phyloP scores from a whole-genome alignment of 2,797 vertebrate species.

The Acanthiza pusilla region DNA sequence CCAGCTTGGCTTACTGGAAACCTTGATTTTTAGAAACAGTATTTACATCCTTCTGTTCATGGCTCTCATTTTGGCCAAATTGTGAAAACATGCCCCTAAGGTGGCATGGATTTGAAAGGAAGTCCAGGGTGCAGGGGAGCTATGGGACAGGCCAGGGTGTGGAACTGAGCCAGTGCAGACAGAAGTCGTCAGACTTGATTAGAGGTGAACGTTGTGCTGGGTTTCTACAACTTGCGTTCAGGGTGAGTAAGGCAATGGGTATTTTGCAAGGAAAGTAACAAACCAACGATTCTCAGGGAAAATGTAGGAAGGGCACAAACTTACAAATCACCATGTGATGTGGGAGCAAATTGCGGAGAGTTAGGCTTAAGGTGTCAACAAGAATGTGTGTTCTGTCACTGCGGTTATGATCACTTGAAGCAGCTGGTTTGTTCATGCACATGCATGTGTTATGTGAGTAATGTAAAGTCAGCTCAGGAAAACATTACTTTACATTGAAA shows the following conservation, averaged over 20 bases:
- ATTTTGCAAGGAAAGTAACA: slow-evolving; percentile 23
- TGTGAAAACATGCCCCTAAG: background rate
- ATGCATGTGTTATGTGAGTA: slow-evolving; percentile 59
- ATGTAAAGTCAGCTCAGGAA: slow-evolving; percentile 60
- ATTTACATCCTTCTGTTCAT: background rate
- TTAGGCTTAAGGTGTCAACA: slow-evolving; percentile 23
- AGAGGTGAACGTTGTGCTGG: background rate
- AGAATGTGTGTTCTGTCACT: background rate
- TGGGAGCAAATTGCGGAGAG: slow-evolving; percentile 21
- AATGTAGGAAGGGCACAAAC: slow-evolving; percentile 45
- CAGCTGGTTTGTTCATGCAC: slow-evolving; percentile 70
- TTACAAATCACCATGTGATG: background rate
- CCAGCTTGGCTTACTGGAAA: background rate
- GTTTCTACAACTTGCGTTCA: background rate
- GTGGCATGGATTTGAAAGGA: background rate
- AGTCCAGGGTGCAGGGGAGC: background rate
- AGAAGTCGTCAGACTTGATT: background rate
- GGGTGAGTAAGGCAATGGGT: slow-evolving; percentile 46
- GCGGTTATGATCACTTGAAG: slow-evolving; percentile 11
- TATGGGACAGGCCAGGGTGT: background rate
- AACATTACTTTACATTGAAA: slow-evolving; percentile 64
- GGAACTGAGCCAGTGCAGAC: background rate
- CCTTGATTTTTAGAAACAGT: background rate
- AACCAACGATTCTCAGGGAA: slow-evolving; percentile 15
- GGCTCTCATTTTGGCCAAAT: background rate